phyloP scores from a whole-genome alignment of 2,797 vertebrate species.

The Echiichthys vipera region DNA sequence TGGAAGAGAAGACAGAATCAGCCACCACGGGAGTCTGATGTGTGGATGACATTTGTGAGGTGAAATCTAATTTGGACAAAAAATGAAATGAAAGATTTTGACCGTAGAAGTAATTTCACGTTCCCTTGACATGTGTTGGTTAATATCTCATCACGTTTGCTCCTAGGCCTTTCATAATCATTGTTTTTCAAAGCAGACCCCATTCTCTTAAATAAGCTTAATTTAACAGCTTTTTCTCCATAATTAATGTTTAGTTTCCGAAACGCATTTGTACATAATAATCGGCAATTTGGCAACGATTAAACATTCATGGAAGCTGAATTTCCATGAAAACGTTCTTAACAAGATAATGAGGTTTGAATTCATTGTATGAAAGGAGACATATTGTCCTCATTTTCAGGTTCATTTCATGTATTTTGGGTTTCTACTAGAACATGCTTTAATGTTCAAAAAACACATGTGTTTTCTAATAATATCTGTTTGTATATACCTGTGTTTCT shows the following conservation, averaged over 20 bases:
- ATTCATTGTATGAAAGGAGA: too few species aligned
- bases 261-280: conserved; percentile 55
- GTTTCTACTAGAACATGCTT: too few species aligned
- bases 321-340: conserved; percentile 23
- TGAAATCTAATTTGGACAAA: conserved; percentile 27
- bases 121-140: conserved; percentile 15
- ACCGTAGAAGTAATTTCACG: conserved; percentile 9
- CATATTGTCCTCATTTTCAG: too few species aligned
- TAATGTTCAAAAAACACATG: too few species aligned
- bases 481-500: too few species aligned
- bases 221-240: conserved; percentile 15
- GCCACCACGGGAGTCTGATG: not conserved
- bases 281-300: conserved; percentile 45
- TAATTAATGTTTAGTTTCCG: conserved; percentile 45
- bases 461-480: too few species aligned
- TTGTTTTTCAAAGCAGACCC: conserved; percentile 24
- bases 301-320: conserved; percentile 42
- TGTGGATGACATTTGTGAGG: conserved; percentile 40
- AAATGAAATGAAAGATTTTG: conserved; percentile 22
- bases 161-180: conserved; percentile 21
- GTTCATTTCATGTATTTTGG: too few species aligned
- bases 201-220: conserved; percentile 20
- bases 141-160: conserved; percentile 20
- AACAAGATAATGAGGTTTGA: conserved; percentile 1
- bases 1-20: not conserved